Conservation (phyloP, 2,797 vertebrate species). For the Sebastes jordani region DNA sequence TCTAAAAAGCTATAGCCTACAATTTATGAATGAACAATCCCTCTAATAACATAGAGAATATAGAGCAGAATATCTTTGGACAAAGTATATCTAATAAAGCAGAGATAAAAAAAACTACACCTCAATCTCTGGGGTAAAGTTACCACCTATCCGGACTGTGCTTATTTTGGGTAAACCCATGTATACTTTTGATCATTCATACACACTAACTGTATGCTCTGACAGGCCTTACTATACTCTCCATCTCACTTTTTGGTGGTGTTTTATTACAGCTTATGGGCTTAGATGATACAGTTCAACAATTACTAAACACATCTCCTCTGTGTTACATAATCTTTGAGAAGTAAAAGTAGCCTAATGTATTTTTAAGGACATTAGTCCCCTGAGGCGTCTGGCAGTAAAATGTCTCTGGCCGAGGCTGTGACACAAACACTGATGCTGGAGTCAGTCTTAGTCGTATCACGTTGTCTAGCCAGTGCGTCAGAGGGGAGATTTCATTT, state of each 20-base stretch:
- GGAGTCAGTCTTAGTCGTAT: conserved; percentile 6
- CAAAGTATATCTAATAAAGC: background rate
- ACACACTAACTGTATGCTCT: background rate
- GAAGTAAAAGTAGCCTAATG: conserved; percentile 22
- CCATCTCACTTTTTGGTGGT: background rate
- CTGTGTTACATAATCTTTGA: conserved; percentile 32
- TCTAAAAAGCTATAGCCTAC: background rate
- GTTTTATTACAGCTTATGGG: conserved; percentile 4
- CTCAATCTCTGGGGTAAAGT: background rate
- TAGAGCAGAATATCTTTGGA: background rate
- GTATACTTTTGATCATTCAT: background rate
- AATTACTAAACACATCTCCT: conserved; percentile 18
- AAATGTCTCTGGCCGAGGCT: conserved; percentile 8
- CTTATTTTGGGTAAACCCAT: background rate
- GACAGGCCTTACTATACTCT: background rate
- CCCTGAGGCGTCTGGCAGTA: background rate
- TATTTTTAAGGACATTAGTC: conserved; percentile 43
- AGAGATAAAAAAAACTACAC: background rate
- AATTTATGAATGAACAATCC: background rate
- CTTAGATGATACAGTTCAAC: background rate
- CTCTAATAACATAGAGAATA: background rate
- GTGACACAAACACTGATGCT: conserved; percentile 29
- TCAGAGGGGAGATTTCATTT: conserved; percentile 18
- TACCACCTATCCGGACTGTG: background rate
- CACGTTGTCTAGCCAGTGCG: conserved; percentile 15